Base-by-base conservation (phyloP, 2,797 vertebrate genomes). In the Eulemur rubriventer region DNA sequence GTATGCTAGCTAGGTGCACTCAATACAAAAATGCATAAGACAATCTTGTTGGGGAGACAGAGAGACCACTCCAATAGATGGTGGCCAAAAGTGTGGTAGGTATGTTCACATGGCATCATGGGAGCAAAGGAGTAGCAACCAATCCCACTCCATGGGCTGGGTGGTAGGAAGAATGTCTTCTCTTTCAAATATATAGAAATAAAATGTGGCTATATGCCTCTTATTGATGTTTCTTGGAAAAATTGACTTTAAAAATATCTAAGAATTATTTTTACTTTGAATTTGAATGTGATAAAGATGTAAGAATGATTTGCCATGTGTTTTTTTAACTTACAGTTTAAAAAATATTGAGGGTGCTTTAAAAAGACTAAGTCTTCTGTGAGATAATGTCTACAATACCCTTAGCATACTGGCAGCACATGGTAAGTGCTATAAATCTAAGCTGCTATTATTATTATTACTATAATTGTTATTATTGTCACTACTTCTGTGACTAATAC, bases 241-340 rank as follows among this genome's bases (percentile, higher is more conserved):
- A 75, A 38, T 30, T 81, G 3, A 48, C 43, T 92, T 91, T 17
- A 11, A 94, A 93, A 95, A 90, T 43, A 2, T 10, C 14, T 79
- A 41, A 67, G 14, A 90, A 50, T 96, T 81, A 89, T 67, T 96
- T 91, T 18, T 26, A 85, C 41, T 88, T 94, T 90, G 50, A 76
- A 81, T 75, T 70, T 95, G 35, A 82, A 93, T 73, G 83, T 59
- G 57, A 28, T 75, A 69, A 67, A 7, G 41, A 28, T 73, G 20
- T 55, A 89, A 82, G 14, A 83, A 80, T 72, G 28, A 93, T 65
- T 69, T 91, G 8, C 30, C 28, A 30, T 80, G 30, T 78, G 20
- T 41, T 91, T 91, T 89, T 89, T 48, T 85, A 95, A 89, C 16
- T 63, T 90, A 88, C 7, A 52, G 8, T 84, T 79, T 67, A 52